Evolutionary conservation across 2,888 invertebrate species (phyloP).

Genomic region (Belgica antarctica): DNA sequence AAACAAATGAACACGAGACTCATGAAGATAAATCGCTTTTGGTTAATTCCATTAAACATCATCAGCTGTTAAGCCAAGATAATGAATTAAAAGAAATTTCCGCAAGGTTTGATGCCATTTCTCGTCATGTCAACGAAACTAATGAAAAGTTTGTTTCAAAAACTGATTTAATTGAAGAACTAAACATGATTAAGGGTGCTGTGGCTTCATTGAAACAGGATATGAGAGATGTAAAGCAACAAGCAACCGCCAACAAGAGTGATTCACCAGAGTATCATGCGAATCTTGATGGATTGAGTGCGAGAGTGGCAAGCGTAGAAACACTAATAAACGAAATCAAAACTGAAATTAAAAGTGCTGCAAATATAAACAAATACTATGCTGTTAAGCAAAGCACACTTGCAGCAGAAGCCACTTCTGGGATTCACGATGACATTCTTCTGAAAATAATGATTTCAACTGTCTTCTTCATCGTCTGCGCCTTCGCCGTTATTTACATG

Average conservation of each 20-base stretch:
- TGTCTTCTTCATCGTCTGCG: slow-evolving; percentile 24
- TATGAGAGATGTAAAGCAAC: not conserved
- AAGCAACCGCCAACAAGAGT: not conserved
- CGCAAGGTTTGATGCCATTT: not conserved
- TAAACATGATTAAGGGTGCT: slow-evolving; percentile 20
- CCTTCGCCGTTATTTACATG: slow-evolving; percentile 11
- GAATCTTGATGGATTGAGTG: not conserved
- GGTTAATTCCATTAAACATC: slow-evolving; percentile 28
- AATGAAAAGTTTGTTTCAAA: slow-evolving; percentile 15
- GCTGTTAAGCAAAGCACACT: not conserved
- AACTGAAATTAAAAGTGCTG: not conserved
- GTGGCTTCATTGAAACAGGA: slow-evolving; percentile 6
- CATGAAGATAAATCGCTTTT: slow-evolving; percentile 29
- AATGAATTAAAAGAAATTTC: slow-evolving; percentile 21
- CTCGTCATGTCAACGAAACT: not conserved
- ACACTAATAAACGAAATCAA: not conserved
- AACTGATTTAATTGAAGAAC: slow-evolving; percentile 1
- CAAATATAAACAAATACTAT: no score
- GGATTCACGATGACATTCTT: not conserved
- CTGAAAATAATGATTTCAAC: slow-evolving; percentile 12
- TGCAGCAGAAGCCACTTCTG: not conserved
- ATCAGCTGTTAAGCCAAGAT: not conserved
- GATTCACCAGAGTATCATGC: not conserved
- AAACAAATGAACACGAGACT: not conserved
- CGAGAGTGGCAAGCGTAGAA: not conserved